Percentiles rank a stretch among this genome's conserved stretches.
Conservation (phyloP, 1,140 invertebrate species). For the Drosophila repleta region DNA sequence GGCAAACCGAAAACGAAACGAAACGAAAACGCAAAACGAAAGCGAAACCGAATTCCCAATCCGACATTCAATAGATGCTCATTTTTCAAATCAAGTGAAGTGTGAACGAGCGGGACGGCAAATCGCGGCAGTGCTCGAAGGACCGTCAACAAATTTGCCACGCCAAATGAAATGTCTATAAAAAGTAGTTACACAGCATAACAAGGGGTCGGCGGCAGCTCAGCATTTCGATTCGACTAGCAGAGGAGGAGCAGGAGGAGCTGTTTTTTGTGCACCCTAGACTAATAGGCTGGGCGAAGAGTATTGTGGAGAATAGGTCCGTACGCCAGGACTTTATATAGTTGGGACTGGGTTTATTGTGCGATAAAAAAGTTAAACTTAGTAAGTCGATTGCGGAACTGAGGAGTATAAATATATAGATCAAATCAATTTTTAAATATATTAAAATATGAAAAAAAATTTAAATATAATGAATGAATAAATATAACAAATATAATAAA, state of each 20-base stretch:
- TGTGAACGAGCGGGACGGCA: slow-evolving; percentile 66
- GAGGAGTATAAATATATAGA: too few relatives aligned
- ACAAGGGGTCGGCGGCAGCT: slow-evolving; percentile 25
- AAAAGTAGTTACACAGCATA: slow-evolving; percentile 63
- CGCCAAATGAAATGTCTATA: slow-evolving; percentile 69
- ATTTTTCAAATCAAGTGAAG: slow-evolving; percentile 82
- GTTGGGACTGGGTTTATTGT: too few relatives aligned
- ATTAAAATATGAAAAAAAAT: too few relatives aligned
- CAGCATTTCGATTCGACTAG: background rate
- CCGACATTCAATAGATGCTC: slow-evolving; percentile 71
- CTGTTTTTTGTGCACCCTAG: background rate
- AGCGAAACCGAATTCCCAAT: slow-evolving; percentile 32
- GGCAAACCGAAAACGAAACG: slow-evolving; percentile 9
- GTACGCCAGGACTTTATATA: too few relatives aligned
- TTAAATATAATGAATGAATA: too few relatives aligned
- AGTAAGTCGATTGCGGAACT: too few relatives aligned
- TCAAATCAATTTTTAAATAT: too few relatives aligned
- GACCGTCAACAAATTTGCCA: slow-evolving; percentile 70
- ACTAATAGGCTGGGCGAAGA: background rate
- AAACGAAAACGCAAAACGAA: slow-evolving; percentile 3
- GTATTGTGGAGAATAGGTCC: background rate
- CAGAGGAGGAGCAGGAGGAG: too few relatives aligned
- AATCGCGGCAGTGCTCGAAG: slow-evolving; percentile 31
- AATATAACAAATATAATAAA: too few relatives aligned
- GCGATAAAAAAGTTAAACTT: too few relatives aligned